Conservation (phyloP, 2,888 invertebrate species). For the Drosophila villosipedis region DNA sequence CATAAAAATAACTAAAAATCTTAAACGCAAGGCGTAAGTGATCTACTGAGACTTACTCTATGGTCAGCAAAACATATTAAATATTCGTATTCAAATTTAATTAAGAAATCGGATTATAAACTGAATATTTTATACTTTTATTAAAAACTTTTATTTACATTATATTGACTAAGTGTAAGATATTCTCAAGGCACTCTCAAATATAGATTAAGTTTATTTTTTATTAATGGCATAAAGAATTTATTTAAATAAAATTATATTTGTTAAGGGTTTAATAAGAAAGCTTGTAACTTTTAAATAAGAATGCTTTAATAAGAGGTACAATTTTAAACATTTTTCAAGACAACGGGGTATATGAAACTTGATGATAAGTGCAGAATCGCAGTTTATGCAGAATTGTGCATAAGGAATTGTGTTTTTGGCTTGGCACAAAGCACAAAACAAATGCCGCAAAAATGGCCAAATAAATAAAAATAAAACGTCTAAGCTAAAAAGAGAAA, state of each 20-base stretch:
- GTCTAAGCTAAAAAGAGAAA: constrained; percentile 44
- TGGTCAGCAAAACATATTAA: not conserved
- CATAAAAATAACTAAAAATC: constrained; percentile 22
- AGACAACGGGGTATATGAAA: constrained; percentile 4
- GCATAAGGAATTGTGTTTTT: constrained; percentile 36
- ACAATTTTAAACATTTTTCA: not conserved
- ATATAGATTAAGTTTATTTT: not conserved
- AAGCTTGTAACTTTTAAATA: too few relatives aligned
- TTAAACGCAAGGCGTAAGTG: not conserved
- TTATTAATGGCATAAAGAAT: not conserved
- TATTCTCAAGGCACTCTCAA: not conserved
- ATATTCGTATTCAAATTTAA: not conserved
- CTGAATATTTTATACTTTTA: not conserved
- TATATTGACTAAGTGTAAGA: not conserved
- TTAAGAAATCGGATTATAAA: not conserved
- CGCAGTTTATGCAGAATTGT: constrained; percentile 72
- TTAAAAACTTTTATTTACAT: not conserved
- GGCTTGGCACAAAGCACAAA: constrained; percentile 34
- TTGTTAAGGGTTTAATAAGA: not conserved
- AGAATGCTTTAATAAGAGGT: not conserved
- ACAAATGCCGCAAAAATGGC: constrained; percentile 56
- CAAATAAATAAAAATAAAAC: constrained; percentile 64
- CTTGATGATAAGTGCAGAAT: constrained; percentile 50
- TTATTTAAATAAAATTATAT: not conserved
- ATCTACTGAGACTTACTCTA: not conserved